These are phyloP conservation scores for Aradophagus sp. DNA, from an alignment of 1,140 invertebrate genomes.

Conservation along the genomic window DNA sequence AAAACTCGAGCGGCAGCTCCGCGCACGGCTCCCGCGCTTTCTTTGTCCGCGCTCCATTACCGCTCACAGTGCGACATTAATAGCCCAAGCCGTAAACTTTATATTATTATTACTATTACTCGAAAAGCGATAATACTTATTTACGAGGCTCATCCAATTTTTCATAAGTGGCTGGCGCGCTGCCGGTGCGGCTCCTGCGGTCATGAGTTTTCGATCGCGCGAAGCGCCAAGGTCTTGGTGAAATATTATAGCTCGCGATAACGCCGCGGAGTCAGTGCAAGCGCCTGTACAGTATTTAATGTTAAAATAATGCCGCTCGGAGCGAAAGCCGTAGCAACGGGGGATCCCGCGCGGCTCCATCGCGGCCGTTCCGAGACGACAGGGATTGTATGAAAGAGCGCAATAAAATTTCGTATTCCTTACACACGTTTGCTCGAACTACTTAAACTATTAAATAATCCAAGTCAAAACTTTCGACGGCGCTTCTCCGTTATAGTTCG, in stretches of 20 bases:
- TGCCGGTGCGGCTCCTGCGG: too few relatives aligned
- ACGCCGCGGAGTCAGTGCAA: conserved; percentile 15
- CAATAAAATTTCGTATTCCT: conserved; percentile 33
- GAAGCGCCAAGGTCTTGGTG: too few relatives aligned
- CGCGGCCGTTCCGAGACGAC: not conserved
- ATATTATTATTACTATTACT: too few relatives aligned
- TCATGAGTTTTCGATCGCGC: too few relatives aligned
- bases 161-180: too few relatives aligned
- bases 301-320: conserved; percentile 28
- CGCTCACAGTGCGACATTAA: too few relatives aligned
- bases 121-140: too few relatives aligned
- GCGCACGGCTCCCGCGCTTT: conserved; percentile 22
- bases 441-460: conserved; percentile 39
- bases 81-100: too few relatives aligned
- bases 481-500: conserved; percentile 28
- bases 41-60: conserved; percentile 23
- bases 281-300: conserved; percentile 12
- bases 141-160: too few relatives aligned
- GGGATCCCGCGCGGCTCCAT: conserved; percentile 6
- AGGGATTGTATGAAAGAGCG: conserved; percentile 18
- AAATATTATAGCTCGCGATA: too few relatives aligned
- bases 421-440: conserved; percentile 13
- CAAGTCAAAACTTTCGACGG: conserved; percentile 1
- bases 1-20: conserved; percentile 25
- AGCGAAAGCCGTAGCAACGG: conserved; percentile 6